Evolutionary conservation across 2,888 invertebrate genomes (phyloP), one percentile per base, ranked within the genome.

Genomic region (Arge pagana): DNA sequence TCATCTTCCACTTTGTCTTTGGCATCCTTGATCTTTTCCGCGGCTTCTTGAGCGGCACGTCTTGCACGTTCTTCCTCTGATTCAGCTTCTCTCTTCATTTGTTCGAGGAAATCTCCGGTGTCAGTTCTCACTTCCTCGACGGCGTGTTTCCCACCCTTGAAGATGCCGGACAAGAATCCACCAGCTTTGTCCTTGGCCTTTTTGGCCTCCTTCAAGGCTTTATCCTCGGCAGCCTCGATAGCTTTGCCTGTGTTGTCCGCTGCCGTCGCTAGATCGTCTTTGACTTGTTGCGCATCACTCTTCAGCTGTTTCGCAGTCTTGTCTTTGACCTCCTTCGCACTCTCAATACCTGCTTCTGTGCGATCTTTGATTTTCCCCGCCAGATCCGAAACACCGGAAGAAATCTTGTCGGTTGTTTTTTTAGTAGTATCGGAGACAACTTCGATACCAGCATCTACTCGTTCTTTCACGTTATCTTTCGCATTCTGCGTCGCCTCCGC

Each of bases 91-190:
- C 56, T 40, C 19, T 60, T 60, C 3, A 62, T 59, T 11, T 58
- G 57, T 5, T 61, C 60, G 16, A 53, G 35, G 15, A 60, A 60
- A 30, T 58, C 60, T 49, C 57, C 57, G n/a, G 53, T 43, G n/a
- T 60, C 60, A 4, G 52, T 56, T 11, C 50, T 40, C 5, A 55
- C 39, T 23, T 63, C 61, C 5, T 65, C 67, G 23, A 53, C 53
- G 2, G 60, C 68, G 1, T 60, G 36, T 49, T 68, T 71, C 0
- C 62, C 58, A 26, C 65, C 61, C 53, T 67, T 69, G 30, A 71
- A 70, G 24, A 71, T 57, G 45, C 57, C 60, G 8, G 67, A 65
- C 48, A 71, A 71, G 39, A 71, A 68, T 11, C 69, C 62, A 10
- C 62, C 37, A 4, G 53, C 31, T 33, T 68, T 71, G 4, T 67